Base-by-base conservation (phyloP, 1,140 invertebrate species). In the Trichonephila inaurata region DNA sequence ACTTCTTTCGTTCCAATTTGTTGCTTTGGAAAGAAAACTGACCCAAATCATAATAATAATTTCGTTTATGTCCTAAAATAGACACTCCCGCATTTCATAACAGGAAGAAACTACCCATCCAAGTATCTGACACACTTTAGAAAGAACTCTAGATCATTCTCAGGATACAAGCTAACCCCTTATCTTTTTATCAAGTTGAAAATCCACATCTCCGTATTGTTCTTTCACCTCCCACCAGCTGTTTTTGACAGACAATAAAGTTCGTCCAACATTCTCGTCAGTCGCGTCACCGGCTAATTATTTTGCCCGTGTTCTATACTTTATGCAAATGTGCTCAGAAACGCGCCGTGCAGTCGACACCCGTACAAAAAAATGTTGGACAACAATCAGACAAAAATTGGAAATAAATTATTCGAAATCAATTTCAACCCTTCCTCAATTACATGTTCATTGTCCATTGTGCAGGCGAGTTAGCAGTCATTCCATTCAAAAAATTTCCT, bases 371-470 rank as follows among this genome's bases (percentile, higher is more conserved):
- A 12, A n/a, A 69, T 12, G 33, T 33, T 28, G 28, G 16, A 28
- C 14, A 28, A 28, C 28, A 24, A 69, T 69, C 66, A 69, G 66
- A 33, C 72, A 77, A 14, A 77, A 77, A 77, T 77, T 77, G 28
- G 72, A 77, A 77, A 77, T 77, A 40, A 77, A 28, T 77, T 28
- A 77, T 77, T 77, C 24, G 33, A 18, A 77, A 77, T 77, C 72
- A 77, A 77, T 77, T 77, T 40, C 28, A 0, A 77, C 2, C 72
- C 28, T 77, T 77, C 72, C 72, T 77, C 72, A 77, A 77, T 77
- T 77, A 77, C n/a, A 18, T 28, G 24, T 12, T 77, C 33, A 77
- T 77, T 77, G 72, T 77, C 28, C 28, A 77, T 77, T 77, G 72
- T 77, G 28, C 28, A 14, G 72, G 28, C 2, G 18, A 77, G 24